Percentiles rank a stretch among this genome's conserved stretches.
These are phyloP conservation scores for Dasypogon diadema DNA, from an alignment of 2,888 invertebrate species.

Conservation along the genomic window DNA sequence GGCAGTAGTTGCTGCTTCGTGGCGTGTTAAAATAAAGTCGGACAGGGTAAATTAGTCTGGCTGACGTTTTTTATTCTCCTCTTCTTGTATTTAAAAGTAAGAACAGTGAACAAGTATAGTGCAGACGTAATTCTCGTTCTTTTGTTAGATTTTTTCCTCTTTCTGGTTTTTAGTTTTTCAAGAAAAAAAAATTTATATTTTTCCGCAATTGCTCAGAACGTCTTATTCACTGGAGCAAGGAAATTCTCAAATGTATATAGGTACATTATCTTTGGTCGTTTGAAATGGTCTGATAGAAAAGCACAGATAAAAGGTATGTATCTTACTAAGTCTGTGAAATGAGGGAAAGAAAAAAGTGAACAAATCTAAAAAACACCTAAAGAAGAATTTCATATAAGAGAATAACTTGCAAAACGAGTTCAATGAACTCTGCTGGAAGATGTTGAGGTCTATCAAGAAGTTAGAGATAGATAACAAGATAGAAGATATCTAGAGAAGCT, in stretches of 20 bases:
- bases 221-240: background rate
- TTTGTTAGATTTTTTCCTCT: background rate
- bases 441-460: background rate
- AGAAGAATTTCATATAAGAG: background rate
- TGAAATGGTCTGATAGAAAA: no score
- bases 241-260: background rate
- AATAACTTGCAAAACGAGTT: constrained; percentile 7
- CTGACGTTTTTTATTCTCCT: background rate
- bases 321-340: no score
- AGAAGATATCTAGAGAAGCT: background rate
- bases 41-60: background rate
- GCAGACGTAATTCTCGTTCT: background rate
- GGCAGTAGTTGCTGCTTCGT: background rate
- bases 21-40: background rate
- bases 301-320: no score
- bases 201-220: background rate
- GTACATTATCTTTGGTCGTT: background rate
- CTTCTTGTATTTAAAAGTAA: background rate
- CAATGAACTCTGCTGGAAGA: background rate
- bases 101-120: background rate
- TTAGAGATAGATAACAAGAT: constrained; percentile 1
- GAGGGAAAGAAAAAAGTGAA: background rate
- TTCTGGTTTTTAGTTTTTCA: background rate
- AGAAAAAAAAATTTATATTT: background rate
- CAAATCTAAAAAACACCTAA: background rate